phyloP scores from a whole-genome alignment of 2,888 invertebrate species.

The Cheilosia vernalis region DNA sequence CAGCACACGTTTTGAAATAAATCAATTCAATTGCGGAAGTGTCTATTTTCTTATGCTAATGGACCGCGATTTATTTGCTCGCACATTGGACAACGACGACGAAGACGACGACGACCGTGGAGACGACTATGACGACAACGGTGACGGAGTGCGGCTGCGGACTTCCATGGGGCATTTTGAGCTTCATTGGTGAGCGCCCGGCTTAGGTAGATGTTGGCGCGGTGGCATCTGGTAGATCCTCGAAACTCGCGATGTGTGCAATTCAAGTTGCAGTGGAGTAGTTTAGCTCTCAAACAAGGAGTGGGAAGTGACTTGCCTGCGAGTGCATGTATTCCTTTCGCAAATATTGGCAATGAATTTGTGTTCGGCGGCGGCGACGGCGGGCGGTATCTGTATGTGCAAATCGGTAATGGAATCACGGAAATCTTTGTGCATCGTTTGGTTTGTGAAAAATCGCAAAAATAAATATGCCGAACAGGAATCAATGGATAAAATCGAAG shows the following conservation, averaged over 20 bases:
- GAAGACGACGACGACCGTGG: constrained; percentile 11
- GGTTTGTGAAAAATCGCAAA: constrained; percentile 4
- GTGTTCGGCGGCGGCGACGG: background rate
- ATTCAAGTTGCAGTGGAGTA: constrained; percentile 26
- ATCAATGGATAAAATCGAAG: constrained; percentile 16
- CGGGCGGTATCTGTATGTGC: constrained; percentile 25
- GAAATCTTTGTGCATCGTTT: constrained; percentile 45
- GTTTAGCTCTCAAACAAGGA: constrained; percentile 47
- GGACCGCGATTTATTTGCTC: constrained; percentile 71
- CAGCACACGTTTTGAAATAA: constrained; percentile 62
- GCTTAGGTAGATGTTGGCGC: background rate
- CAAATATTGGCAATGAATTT: constrained; percentile 53
- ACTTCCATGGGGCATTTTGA: constrained; percentile 25
- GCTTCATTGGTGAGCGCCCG: constrained; percentile 20
- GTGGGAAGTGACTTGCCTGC: constrained; percentile 46
- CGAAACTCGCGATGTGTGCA: constrained; percentile 19
- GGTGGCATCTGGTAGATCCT: constrained; percentile 17
- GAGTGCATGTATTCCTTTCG: constrained; percentile 31
- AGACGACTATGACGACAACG: constrained; percentile 15
- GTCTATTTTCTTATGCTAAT: constrained; percentile 70
- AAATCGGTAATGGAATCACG: constrained; percentile 53
- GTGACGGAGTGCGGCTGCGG: constrained; percentile 13
- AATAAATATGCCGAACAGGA: constrained; percentile 1
- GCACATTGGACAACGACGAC: constrained; percentile 44
- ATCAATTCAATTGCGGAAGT: constrained; percentile 74